These are phyloP conservation scores for Ranitomeya variabilis DNA, from an alignment of 2,113 vertebrate species.

Conservation along the genomic window DNA sequence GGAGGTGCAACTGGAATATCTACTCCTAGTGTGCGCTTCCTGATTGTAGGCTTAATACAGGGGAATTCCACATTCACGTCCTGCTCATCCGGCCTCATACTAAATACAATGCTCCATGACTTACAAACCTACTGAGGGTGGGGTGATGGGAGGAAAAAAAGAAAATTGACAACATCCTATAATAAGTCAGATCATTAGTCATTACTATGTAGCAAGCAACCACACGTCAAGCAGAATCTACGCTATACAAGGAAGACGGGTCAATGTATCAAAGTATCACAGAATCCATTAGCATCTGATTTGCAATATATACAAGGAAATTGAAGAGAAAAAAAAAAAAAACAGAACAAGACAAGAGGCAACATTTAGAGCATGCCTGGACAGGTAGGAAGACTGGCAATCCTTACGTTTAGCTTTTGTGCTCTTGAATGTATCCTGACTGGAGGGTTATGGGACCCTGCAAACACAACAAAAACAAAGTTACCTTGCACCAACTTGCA, in stretches of 20 bases:
- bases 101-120: background rate
- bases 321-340: no score
- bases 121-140: background rate
- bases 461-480: background rate
- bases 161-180: background rate
- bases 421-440: background rate
- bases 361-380: background rate
- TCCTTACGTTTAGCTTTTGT: background rate
- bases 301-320: background rate
- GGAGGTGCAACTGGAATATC: background rate
- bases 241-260: background rate
- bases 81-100: slow-evolving; percentile 10
- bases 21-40: slow-evolving; percentile 18
- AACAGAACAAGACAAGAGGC: no score
- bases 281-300: background rate
- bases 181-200: background rate
- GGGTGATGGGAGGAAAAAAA: background rate
- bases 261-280: background rate
- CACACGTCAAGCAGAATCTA: background rate
- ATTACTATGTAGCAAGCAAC: background rate
- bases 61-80: slow-evolving; percentile 8
- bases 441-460: background rate
- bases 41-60: background rate
- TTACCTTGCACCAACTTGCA: background rate
- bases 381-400: background rate